These are phyloP conservation scores for Siphlonurus alternatus DNA, from an alignment of 2,888 invertebrate species.

Conservation along the genomic window DNA sequence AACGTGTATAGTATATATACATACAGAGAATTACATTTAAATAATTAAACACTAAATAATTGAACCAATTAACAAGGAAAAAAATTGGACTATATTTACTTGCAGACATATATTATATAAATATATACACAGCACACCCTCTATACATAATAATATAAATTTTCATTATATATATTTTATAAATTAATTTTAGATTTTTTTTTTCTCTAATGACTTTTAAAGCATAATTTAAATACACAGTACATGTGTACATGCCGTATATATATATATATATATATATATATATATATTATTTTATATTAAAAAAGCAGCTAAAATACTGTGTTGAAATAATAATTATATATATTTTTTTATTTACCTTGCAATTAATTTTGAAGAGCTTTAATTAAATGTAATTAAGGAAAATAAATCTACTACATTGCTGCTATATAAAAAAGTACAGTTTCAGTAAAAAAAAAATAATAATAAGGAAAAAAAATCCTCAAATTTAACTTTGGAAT, in stretches of 20 bases:
- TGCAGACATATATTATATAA: not conserved
- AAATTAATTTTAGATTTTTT: not conserved
- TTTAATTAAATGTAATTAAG: not conserved
- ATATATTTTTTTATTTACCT: not conserved
- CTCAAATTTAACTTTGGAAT: no score
- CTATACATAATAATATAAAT: not conserved
- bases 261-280: no score
- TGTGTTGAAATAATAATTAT: not conserved
- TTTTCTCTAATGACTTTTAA: not conserved
- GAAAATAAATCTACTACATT: no score
- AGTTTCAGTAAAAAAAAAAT: no score
- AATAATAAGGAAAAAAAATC: no score
- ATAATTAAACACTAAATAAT: not conserved
- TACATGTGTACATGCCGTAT: not conserved
- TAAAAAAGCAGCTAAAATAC: not conserved
- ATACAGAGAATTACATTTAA: not conserved
- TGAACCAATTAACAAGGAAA: not conserved
- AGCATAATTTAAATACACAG: not conserved
- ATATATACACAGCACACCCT: not conserved
- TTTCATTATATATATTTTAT: not conserved
- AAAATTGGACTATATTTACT: not conserved
- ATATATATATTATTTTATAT: not conserved
- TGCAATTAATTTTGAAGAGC: not conserved
- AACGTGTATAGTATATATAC: no score
- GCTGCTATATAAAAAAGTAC: no score